These are phyloP conservation scores for Luehdorfia chinensis DNA, from an alignment of 1,140 invertebrate species.

Conservation along the genomic window DNA sequence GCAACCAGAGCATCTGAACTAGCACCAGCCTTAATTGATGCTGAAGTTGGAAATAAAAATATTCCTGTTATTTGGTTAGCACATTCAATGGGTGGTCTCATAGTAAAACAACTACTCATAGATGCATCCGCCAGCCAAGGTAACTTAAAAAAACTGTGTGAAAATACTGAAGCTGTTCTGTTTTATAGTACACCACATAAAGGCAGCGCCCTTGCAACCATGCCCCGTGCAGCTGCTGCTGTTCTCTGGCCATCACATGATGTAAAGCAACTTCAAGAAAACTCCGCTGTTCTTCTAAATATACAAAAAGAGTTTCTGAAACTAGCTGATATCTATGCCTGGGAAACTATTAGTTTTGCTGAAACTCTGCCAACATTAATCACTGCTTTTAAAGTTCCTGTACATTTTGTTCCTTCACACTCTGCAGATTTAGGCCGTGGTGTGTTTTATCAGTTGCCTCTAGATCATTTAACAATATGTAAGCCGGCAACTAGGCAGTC, in stretches of 20 bases:
- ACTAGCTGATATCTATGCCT: slow-evolving; percentile 73
- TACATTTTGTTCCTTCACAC: slow-evolving; percentile 82
- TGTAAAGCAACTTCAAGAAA: slow-evolving; percentile 87
- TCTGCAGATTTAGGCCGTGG: slow-evolving; percentile 88
- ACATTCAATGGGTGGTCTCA: slow-evolving; percentile 91
- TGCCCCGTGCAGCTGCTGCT: slow-evolving; percentile 82
- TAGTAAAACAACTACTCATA: slow-evolving; percentile 82
- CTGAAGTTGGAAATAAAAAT: slow-evolving; percentile 82
- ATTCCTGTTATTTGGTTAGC: slow-evolving; percentile 86
- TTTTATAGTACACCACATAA: slow-evolving; percentile 90
- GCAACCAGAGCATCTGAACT: slow-evolving; percentile 81
- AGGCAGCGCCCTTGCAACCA: slow-evolving; percentile 75
- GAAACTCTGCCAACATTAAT: slow-evolving; percentile 84
- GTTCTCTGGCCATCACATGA: slow-evolving; percentile 88
- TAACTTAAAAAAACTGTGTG: slow-evolving; percentile 70
- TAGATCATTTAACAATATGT: slow-evolving; percentile 88
- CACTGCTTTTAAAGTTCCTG: slow-evolving; percentile 78
- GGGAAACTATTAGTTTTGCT: slow-evolving; percentile 86
- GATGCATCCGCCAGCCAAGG: slow-evolving; percentile 44
- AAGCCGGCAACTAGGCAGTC: slow-evolving; percentile 83
- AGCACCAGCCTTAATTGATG: slow-evolving; percentile 79
- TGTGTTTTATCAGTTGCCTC: slow-evolving; percentile 84
- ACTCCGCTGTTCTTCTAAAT: slow-evolving; percentile 80
- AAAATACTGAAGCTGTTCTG: slow-evolving; percentile 84
- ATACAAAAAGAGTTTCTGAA: slow-evolving; percentile 82